A percentile compares a stretch with the other conserved stretches of the same genome.
Conservation (phyloP, 30 jellyfish, hydroid and myxozoan genomes). For the Aurelia aurita region DNA sequence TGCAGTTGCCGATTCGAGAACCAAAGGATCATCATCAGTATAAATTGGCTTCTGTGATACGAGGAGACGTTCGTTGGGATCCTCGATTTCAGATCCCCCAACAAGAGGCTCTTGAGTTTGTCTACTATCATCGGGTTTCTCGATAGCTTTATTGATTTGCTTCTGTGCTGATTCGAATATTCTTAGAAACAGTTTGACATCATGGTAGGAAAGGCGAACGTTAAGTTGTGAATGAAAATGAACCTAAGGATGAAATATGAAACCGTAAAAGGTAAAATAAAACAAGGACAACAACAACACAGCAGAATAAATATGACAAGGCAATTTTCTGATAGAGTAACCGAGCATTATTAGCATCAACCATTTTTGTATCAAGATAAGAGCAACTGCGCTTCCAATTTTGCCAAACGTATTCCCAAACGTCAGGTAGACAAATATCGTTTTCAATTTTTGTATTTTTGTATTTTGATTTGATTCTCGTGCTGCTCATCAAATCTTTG, state of each 20-base stretch:
- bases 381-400: too few relatives aligned
- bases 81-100: neutral
- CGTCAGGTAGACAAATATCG: too few relatives aligned
- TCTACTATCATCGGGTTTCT: slow-evolving; percentile 23
- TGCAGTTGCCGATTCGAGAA: neutral
- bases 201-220: slow-evolving; percentile 92
- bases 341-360: too few relatives aligned
- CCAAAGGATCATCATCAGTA: slow-evolving; percentile 41
- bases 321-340: too few relatives aligned
- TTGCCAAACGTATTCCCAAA: too few relatives aligned
- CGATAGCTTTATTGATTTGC: slow-evolving; percentile 69
- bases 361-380: too few relatives aligned
- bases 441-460: too few relatives aligned
- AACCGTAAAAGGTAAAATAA: too few relatives aligned
- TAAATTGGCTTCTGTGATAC: slow-evolving; percentile 55
- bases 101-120: neutral
- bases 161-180: slow-evolving; percentile 83
- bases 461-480: too few relatives aligned
- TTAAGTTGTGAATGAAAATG: slow-evolving; percentile 88
- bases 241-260: slow-evolving; percentile 40
- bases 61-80: slow-evolving; percentile 22
- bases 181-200: slow-evolving; percentile 84
- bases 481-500: too few relatives aligned
- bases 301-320: neutral
- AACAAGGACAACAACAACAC: too few relatives aligned